Percentiles rank a stretch among this genome's conserved stretches.
phyloP scores from a whole-genome alignment of 2,113 vertebrate genomes.

The Epinephelus moara region DNA sequence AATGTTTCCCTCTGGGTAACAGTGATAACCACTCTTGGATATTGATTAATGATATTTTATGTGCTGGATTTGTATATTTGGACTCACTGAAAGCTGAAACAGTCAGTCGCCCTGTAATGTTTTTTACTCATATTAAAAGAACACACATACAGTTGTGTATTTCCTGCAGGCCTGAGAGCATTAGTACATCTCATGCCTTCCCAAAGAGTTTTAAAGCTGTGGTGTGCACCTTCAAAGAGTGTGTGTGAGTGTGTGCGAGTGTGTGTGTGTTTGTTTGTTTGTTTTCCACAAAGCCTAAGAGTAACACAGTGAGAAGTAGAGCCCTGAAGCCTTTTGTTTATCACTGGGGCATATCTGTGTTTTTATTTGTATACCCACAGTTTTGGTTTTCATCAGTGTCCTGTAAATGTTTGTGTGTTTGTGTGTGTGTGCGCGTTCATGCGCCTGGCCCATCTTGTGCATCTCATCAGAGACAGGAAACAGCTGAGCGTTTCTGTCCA shows the following conservation, averaged over 20 bases:
- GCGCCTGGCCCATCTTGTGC: background rate
- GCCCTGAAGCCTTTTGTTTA: constrained; percentile 15
- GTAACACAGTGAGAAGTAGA: background rate
- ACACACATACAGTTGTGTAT: background rate
- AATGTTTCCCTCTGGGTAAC: background rate
- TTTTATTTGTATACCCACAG: constrained; percentile 1
- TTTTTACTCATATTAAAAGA: background rate
- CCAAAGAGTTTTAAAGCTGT: background rate
- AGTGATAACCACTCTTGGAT: background rate
- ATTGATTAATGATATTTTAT: background rate
- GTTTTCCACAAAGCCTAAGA: constrained; percentile 10
- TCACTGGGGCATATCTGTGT: background rate
- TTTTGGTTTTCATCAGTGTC: constrained; percentile 2
- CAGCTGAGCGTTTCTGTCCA: constrained; percentile 19
- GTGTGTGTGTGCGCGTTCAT: constrained; percentile 28
- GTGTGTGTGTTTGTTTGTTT: constrained; percentile 1
- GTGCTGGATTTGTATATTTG: background rate
- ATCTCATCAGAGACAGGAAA: constrained; percentile 19
- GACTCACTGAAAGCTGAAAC: background rate
- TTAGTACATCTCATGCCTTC: background rate
- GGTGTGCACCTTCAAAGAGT: background rate
- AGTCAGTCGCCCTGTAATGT: background rate
- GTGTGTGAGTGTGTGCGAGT: background rate
- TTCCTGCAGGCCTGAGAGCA: constrained; percentile 9
- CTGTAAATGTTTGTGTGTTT: constrained; percentile 27